Evolutionary conservation across 2,888 invertebrate species (phyloP), one percentile per base, ranked within the genome.

Genomic region (Branchipolynoe longqiensis): DNA sequence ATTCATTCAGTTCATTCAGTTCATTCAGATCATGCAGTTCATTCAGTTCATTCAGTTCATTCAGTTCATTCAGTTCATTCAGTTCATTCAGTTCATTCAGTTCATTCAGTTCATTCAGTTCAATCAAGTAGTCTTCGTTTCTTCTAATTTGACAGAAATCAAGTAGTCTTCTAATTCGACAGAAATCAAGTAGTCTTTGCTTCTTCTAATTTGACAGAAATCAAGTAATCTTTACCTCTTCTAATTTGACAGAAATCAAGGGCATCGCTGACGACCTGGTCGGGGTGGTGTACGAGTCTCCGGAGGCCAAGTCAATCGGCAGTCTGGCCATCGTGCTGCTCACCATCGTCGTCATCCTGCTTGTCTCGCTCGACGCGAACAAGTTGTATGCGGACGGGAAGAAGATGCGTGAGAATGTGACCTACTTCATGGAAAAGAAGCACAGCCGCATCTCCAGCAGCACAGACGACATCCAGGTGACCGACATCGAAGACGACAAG

Each of bases 301-400:
- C 85, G 2, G 85, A 86, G 14, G 86, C 85, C n/a, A 41, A 69
- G 28, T 48, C 87, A 12, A 85, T 89, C 58, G 89, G 88, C 18
- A 87, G 86, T 2, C 69, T 88, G 28, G 86, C 88, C 69, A 87
- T 88, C 81, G 38, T 86, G 18, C 62, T 89, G 41, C 40, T 88
- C 22, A 41, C 83, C 54, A 22, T 88, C 18, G n/a, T 87, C 2
- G n/a, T 87, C 22, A 85, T 33, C 56, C 36, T 85, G 58, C 62
- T 89, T 14, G 25, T 89, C 38, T 83, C 88, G 18, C 86, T 89
- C n/a, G 89, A 89, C 54, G 81, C 87, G 28, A 87, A 83, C 64
- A 89, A 89, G 86, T 69, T 89, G 82, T 74, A 40, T 48, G 41
- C n/a, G 22, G 89, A 89, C 81, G 31, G 87, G 40, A 85, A 86